Evolutionary conservation across 1,140 invertebrate species (phyloP), one percentile per base, ranked within the genome.

Genomic region (Chlorops oryzae): DNA sequence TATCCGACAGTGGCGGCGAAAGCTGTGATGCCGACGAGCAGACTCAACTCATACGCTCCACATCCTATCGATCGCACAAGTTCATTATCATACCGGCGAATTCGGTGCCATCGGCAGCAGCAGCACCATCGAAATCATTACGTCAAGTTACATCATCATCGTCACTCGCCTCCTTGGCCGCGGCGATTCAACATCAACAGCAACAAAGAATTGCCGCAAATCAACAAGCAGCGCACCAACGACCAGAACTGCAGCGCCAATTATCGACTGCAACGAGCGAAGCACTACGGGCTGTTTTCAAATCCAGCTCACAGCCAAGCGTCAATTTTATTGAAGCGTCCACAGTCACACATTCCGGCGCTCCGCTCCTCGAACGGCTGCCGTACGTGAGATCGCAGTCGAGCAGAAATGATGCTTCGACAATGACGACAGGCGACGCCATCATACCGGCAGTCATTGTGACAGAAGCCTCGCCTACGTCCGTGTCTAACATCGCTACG

Each of bases 1-100:
- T 70, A 4, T 69, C 61, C 4, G 66, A 70, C 23, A 70, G 63
- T 21, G 65, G 65, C 2, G 61, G 65, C 4, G 65, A 69, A 42
- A 68, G 65, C 23, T 65, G 62, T 47, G 65, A 65, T 22, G 59
- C 55, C 15, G 65, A 68, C 18, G 66, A 70, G 6, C 65, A 69
- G 39, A 43, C 60, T 2, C 58, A 57, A 0, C 62, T 70, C 28
- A 61, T 70, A 10, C 63, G 65, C 2, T 47, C 54, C 3, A 51
- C 63, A 0, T 69, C 66, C 5, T 34, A 58, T 32, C 58, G 66
- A 12, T 45, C 63, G 5, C 63, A 69, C 40, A 70, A 70, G 56
- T 70, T 56, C 44, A 70, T 70, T 24, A 70, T 70, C 1, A 70
- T 70, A 45, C 66, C 66, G 25, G 55, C 65, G 24, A 37, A 35